Evolutionary conservation across 1,140 invertebrate species (phyloP), one percentile per base, ranked within the genome.

Genomic region (Drosophila parvula): DNA sequence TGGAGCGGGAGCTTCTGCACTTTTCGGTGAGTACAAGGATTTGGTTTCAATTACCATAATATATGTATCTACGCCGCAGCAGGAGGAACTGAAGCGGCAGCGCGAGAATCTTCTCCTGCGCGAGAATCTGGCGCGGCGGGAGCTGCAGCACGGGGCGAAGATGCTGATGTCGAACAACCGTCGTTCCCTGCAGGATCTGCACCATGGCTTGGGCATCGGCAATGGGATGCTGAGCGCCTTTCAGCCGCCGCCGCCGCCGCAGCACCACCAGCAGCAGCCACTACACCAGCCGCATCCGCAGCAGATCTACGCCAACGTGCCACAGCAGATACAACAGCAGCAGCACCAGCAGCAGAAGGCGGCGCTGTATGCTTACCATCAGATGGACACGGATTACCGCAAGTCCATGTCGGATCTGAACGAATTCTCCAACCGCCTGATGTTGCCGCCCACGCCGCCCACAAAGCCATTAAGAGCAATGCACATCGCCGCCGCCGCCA

Each of bases 81-180:
- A 96, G 90, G 95, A 96, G 91, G 96, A 96, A 81, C 79, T 96
- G n/a, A 95, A 96, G 78, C 93, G 95, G 4, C 95, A 96, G 83
- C 93, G 95, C 5, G 95, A 95, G 68, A 96, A 95, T 84, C 85
- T 96, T 10, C 91, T 95, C 27, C 94, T 94, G 51, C 93, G 94
- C 57, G 95, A 96, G 79, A 93, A 92, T 81, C 92, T 95, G 68
- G 94, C 93, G 6, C 92, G 94, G 1, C 93, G 93, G 8, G 93
- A 92, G 34, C 57, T 92, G 79, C 91, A 91, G 61, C 89, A 90
- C 71, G 92, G 80, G 47, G 93, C 75, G 59, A 92, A 90, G 86
- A 93, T 92, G 90, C 63, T 92, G 8, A 91, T 92, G 89, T 84
- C 89, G 3, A 88, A 90, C 53, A 94, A 94, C 76, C 93, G 94